A percentile compares a stretch with the other conserved stretches of the same genome.
Conservation (phyloP, 2,888 invertebrate genomes). For the Ormyrus rosae region DNA sequence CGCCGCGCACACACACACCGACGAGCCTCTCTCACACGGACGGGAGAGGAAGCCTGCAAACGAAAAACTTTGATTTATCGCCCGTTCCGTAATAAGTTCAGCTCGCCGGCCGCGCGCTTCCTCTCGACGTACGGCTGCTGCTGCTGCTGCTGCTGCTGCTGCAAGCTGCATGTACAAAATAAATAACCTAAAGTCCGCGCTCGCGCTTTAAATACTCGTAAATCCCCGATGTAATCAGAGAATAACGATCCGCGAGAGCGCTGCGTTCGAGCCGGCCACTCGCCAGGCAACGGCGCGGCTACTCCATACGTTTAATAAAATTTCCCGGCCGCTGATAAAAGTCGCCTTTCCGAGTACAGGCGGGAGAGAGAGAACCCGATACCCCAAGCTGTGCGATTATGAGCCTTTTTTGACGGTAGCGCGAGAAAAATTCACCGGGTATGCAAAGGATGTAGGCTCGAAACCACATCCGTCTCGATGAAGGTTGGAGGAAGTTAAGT, state of each 20-base stretch:
- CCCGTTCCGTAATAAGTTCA: conserved; percentile 49
- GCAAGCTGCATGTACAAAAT: conserved; percentile 45
- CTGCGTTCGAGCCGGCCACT: background rate
- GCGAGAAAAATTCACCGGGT: conserved; percentile 19
- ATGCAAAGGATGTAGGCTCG: background rate
- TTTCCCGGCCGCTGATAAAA: conserved; percentile 42
- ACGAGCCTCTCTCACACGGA: background rate
- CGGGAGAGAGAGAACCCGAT: conserved; percentile 3
- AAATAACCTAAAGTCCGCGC: conserved; percentile 54
- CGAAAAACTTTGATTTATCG: conserved; percentile 50
- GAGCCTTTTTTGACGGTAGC: background rate
- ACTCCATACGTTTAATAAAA: conserved; percentile 45
- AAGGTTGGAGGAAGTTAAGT: background rate
- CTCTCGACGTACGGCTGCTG: conserved; percentile 25
- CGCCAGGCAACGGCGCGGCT: background rate
- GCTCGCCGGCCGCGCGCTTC: conserved; percentile 7
- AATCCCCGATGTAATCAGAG: conserved; percentile 63
- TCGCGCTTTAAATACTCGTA: conserved; percentile 61
- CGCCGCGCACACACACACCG: background rate
- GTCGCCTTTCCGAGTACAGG: conserved; percentile 8
- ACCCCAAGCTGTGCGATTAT: background rate
- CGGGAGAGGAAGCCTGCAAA: conserved; percentile 14
- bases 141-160: background rate
- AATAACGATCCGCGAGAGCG: conserved; percentile 59
- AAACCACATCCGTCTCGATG: background rate